Conservation (phyloP, 2,888 invertebrate genomes). For the Apodemia zela region DNA sequence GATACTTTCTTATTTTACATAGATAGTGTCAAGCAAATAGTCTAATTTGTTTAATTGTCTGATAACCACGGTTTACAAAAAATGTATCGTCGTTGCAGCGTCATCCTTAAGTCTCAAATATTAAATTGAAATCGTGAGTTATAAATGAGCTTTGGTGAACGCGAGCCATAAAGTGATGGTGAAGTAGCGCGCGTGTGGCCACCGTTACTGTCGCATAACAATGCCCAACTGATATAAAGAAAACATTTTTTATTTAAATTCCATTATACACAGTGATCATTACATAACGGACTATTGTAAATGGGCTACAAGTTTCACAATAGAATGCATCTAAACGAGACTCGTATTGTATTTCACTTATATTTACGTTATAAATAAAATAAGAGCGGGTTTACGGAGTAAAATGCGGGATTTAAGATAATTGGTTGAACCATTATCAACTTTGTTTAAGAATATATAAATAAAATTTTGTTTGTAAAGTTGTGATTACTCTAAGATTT, state of each 20-base stretch:
- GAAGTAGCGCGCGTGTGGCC: constrained; percentile 71
- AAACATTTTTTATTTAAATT: constrained; percentile 78
- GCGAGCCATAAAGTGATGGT: constrained; percentile 49
- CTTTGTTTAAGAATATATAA: neutral
- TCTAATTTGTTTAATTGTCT: too few species aligned
- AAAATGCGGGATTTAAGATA: neutral
- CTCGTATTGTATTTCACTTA: constrained; percentile 20
- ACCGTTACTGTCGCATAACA: constrained; percentile 69
- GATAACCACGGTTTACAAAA: too few species aligned
- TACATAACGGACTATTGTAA: constrained; percentile 61
- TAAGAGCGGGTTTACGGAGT: constrained; percentile 16
- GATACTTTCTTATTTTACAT: too few species aligned
- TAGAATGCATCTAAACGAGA: constrained; percentile 25
- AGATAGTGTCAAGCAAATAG: too few species aligned
- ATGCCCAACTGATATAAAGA: constrained; percentile 76
- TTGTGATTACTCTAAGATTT: too few species aligned
- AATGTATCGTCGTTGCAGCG: too few species aligned
- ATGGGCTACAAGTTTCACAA: constrained; percentile 36
- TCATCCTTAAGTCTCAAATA: too few species aligned
- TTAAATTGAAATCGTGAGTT: constrained; percentile 42
- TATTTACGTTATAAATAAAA: constrained; percentile 22
- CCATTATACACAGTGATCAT: constrained; percentile 64
- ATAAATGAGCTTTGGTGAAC: constrained; percentile 48
- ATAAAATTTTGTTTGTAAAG: too few species aligned
- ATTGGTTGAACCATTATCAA: neutral